Percentiles rank a stretch among this genome's conserved stretches.
Evolutionary conservation across 2,888 invertebrate genomes (phyloP).

Genomic region (Cryptus armator): DNA sequence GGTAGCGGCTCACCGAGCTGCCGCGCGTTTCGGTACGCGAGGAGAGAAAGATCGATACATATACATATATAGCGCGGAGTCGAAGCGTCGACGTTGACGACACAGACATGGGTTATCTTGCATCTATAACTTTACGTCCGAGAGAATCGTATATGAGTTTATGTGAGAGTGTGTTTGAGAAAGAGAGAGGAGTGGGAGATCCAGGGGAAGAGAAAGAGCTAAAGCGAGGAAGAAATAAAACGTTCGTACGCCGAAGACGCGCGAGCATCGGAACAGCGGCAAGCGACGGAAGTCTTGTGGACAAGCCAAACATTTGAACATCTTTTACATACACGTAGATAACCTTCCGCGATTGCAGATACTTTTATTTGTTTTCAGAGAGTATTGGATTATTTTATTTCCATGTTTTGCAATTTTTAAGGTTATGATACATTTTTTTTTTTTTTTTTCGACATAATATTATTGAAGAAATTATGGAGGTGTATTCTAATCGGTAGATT

Average conservation of each 20-base stretch:
- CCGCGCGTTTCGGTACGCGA: conserved; percentile 59
- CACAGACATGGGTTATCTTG: conserved; percentile 60
- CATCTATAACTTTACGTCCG: conserved; percentile 56
- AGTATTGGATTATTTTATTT: conserved; percentile 17
- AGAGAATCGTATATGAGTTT: conserved; percentile 27
- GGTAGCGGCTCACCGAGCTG: conserved; percentile 69
- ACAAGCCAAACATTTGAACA: conserved; percentile 55
- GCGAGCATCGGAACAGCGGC: conserved; percentile 15
- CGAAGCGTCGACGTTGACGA: conserved; percentile 62
- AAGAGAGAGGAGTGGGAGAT: conserved; percentile 16
- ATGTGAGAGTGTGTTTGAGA: conserved; percentile 6
- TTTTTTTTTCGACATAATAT: background rate
- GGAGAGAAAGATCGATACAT: conserved; percentile 59
- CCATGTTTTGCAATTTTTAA: background rate
- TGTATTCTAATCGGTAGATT: conserved; percentile 2
- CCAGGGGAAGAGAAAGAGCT: conserved; percentile 13
- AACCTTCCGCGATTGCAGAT: background rate
- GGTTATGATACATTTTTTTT: background rate
- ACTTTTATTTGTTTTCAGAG: background rate
- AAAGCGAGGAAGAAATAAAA: conserved; percentile 55
- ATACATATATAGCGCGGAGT: conserved; percentile 25
- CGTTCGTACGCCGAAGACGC: conserved; percentile 40
- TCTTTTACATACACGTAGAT: conserved; percentile 30
- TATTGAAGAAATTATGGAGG: background rate
- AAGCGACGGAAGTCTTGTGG: conserved; percentile 52